Conservation (phyloP, 1,140 invertebrate genomes). For the Hypothenemus hampei region DNA sequence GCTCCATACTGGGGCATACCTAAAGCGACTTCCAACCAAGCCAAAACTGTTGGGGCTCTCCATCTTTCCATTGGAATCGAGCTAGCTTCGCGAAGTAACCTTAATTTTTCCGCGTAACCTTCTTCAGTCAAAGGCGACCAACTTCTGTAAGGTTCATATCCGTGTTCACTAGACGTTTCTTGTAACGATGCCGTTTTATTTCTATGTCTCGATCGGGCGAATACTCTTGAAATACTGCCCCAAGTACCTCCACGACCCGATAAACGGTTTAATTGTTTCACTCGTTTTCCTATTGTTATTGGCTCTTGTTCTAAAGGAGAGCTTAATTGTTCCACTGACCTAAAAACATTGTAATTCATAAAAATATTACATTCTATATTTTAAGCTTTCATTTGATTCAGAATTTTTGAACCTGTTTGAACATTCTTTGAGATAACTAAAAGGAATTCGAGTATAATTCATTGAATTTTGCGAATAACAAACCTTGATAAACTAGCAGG, state of each 20-base stretch:
- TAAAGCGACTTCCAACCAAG: constrained; percentile 88
- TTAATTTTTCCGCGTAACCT: constrained; percentile 76
- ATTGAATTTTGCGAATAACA: constrained; percentile 30
- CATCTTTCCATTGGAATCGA: constrained; percentile 85
- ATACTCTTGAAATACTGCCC: constrained; percentile 80
- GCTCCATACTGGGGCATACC: constrained; percentile 91
- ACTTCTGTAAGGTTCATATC: constrained; percentile 45
- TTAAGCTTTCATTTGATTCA: background rate
- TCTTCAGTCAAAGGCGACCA: constrained; percentile 81
- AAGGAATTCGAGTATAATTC: too few species aligned
- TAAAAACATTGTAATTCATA: constrained; percentile 36
- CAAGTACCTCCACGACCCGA: constrained; percentile 59
- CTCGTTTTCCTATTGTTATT: constrained; percentile 44
- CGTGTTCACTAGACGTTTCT: constrained; percentile 41
- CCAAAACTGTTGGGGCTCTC: constrained; percentile 86
- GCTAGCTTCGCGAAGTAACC: constrained; percentile 76
- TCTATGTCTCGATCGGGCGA: constrained; percentile 76
- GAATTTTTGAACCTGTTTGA: background rate
- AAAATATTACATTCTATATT: background rate
- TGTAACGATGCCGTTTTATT: constrained; percentile 55
- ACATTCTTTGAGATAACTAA: background rate
- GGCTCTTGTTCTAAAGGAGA: constrained; percentile 53
- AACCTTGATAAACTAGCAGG: constrained; percentile 63
- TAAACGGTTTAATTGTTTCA: constrained; percentile 41
- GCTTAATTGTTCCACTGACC: constrained; percentile 64